These are phyloP conservation scores for Leptothorax acervorum DNA, from an alignment of 2,888 invertebrate genomes.

Conservation along the genomic window DNA sequence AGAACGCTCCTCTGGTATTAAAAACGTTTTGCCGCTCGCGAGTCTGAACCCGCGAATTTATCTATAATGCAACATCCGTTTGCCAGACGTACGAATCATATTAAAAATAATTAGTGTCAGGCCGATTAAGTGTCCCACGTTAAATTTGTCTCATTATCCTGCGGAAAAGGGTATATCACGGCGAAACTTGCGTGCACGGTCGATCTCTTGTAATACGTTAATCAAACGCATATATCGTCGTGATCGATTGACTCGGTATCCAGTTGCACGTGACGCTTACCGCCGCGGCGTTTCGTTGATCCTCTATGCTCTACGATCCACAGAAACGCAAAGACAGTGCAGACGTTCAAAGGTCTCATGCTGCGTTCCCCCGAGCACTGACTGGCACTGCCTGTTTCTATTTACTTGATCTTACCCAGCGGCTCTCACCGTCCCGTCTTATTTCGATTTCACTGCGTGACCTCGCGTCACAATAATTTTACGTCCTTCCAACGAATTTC, in stretches of 20 bases:
- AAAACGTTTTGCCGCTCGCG: constrained; percentile 37
- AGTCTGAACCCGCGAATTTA: constrained; percentile 29
- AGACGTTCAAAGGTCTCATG: constrained; percentile 72
- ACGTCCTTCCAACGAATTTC: neutral
- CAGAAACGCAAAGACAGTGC: constrained; percentile 70
- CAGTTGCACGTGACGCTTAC: constrained; percentile 40
- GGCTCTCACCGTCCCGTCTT: constrained; percentile 63
- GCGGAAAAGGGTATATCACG: neutral
- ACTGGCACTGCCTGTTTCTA: constrained; percentile 75
- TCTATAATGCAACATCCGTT: constrained; percentile 23
- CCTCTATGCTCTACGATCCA: constrained; percentile 53
- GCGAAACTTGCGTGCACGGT: neutral
- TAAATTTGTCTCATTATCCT: neutral
- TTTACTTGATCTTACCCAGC: constrained; percentile 74
- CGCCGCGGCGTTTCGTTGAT: constrained; percentile 53
- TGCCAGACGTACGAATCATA: neutral
- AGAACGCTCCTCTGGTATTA: constrained; percentile 32
- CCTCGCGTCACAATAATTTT: neutral
- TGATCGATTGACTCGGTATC: constrained; percentile 47
- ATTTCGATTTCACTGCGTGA: neutral
- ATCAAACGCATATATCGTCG: constrained; percentile 5
- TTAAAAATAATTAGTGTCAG: constrained; percentile 18
- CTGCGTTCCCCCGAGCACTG: constrained; percentile 70
- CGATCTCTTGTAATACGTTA: constrained; percentile 23
- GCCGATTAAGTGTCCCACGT: neutral